Evolutionary conservation across 2,888 invertebrate species (phyloP).

Genomic region (Syrista parreyssii): DNA sequence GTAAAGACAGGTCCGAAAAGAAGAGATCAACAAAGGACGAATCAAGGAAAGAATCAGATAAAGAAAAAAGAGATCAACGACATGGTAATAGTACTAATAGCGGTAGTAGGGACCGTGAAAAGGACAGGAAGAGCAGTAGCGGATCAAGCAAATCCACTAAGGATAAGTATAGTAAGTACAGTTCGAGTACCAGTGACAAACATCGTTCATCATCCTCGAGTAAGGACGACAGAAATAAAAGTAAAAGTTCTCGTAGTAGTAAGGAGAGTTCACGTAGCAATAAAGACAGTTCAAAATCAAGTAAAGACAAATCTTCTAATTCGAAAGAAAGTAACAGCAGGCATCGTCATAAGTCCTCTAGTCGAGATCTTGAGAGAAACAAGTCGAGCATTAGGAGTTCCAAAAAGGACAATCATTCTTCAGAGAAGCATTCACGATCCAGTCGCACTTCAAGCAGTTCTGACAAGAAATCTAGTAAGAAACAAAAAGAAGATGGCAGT

Average conservation of each 20-base stretch:
- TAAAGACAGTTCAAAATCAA: slow-evolving; percentile 29
- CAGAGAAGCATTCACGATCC: slow-evolving; percentile 49
- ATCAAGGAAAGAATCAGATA: slow-evolving; percentile 27
- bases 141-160: slow-evolving; percentile 55
- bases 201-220: slow-evolving; percentile 43
- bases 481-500: slow-evolving; percentile 40
- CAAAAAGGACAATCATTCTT: slow-evolving; percentile 38
- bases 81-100: slow-evolving; percentile 24
- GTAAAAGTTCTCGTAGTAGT: slow-evolving; percentile 33
- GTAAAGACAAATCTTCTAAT: slow-evolving; percentile 37
- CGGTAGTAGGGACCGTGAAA: slow-evolving; percentile 26
- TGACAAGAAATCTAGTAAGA: slow-evolving; percentile 34
- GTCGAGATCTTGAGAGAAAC: slow-evolving; percentile 18
- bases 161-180: slow-evolving; percentile 45
- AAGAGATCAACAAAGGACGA: background rate
- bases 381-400: slow-evolving; percentile 26
- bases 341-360: slow-evolving; percentile 36
- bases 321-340: slow-evolving; percentile 36
- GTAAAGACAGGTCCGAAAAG: background rate
- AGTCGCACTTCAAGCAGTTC: slow-evolving; percentile 44
- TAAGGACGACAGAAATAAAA: slow-evolving; percentile 41
- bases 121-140: slow-evolving; percentile 34
- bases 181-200: slow-evolving; percentile 41
- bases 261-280: slow-evolving; percentile 23
- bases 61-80: slow-evolving; percentile 28